These are phyloP conservation scores for Caradrina kadenii DNA, from an alignment of 2,888 invertebrate species.

Conservation along the genomic window DNA sequence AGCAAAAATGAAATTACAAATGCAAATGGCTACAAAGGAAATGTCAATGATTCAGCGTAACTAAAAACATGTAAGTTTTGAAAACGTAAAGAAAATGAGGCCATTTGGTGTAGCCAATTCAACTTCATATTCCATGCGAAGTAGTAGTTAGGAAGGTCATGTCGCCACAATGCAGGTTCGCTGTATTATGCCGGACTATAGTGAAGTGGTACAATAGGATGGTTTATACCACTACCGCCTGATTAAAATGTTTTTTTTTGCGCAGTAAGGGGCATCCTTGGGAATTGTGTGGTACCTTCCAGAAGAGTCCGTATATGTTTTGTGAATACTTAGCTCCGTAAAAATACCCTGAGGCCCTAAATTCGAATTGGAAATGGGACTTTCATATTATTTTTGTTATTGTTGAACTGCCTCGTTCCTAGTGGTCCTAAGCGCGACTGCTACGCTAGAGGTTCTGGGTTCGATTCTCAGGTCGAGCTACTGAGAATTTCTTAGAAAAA, in stretches of 20 bases:
- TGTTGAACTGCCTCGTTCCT: no score
- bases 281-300: not conserved
- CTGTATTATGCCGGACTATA: slow-evolving; percentile 40
- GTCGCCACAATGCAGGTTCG: slow-evolving; percentile 38
- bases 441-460: no score
- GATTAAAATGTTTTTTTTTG: slow-evolving; percentile 39
- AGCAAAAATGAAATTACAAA: slow-evolving; percentile 41
- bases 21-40: slow-evolving; percentile 38
- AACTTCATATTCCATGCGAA: slow-evolving; percentile 38
- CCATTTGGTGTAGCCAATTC: slow-evolving; percentile 22
- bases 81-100: slow-evolving; percentile 43
- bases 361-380: no score
- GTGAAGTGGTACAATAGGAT: slow-evolving; percentile 41
- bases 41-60: slow-evolving; percentile 30
- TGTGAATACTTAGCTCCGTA: no score
- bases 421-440: no score
- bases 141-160: slow-evolving; percentile 39
- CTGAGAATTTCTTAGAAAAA: no score
- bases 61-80: slow-evolving; percentile 22
- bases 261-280: slow-evolving; percentile 21
- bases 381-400: no score
- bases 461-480: no score
- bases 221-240: slow-evolving; percentile 21
- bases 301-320: not conserved
- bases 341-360: no score